phyloP scores from a whole-genome alignment of 1,140 invertebrate genomes.

The Zaprionus tsacasi region DNA sequence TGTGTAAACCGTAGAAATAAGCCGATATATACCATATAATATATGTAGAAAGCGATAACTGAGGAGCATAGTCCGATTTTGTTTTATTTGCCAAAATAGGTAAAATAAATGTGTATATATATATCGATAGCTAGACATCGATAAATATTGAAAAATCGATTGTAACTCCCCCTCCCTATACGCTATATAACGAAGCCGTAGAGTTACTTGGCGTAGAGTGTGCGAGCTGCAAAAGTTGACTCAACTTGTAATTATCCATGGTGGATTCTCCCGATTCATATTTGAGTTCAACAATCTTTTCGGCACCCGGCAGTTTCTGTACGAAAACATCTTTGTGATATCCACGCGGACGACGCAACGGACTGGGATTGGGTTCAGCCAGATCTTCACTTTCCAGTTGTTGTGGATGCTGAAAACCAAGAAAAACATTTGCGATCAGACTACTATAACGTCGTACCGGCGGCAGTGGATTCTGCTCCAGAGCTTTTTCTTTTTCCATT shows the following conservation, averaged over 20 bases:
- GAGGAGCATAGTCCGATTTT: background rate
- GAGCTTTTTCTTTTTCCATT: background rate
- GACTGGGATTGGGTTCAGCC: background rate
- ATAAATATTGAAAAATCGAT: too few relatives aligned
- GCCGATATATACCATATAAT: too few relatives aligned
- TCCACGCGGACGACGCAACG: slow-evolving; percentile 4
- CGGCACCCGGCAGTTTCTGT: background rate
- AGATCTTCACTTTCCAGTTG: fast-evolving
- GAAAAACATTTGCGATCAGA: background rate
- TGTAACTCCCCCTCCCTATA: background rate
- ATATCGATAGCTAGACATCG: background rate
- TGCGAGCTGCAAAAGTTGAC: background rate
- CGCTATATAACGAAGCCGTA: background rate
- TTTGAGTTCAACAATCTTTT: background rate
- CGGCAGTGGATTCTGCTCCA: background rate
- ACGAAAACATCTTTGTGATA: background rate
- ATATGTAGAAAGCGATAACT: background rate
- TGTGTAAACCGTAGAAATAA: too few relatives aligned
- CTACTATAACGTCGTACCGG: slow-evolving; percentile 1
- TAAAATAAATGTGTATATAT: background rate
- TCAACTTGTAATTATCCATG: background rate
- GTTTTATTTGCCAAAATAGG: background rate
- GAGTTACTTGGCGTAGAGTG: background rate
- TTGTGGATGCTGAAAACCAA: slow-evolving; percentile 14
- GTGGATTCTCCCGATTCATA: background rate